Evolutionary conservation across 2,888 invertebrate species (phyloP).

Genomic region (Pemphredon lugubris): DNA sequence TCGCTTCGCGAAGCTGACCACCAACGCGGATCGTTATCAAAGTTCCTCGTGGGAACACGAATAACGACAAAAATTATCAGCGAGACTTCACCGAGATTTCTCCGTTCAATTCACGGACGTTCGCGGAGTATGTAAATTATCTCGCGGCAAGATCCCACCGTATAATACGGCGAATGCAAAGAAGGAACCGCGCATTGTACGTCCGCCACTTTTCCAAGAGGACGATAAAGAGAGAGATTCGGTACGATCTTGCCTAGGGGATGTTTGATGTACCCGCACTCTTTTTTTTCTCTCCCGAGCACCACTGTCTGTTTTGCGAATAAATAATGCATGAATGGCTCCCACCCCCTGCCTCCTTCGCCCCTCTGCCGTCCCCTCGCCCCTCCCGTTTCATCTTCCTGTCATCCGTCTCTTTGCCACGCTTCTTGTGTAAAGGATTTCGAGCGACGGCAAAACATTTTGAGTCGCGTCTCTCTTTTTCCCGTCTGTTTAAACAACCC

Average conservation of each 20-base stretch:
- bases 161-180: slow-evolving; percentile 1
- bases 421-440: not conserved
- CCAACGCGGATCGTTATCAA: too few relatives aligned
- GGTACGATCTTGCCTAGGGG: slow-evolving; percentile 16
- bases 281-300: not conserved
- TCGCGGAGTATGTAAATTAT: slow-evolving; percentile 19
- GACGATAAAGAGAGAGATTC: slow-evolving; percentile 22
- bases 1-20: too few relatives aligned
- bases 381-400: not conserved
- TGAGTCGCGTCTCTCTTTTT: too few relatives aligned
- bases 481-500: too few relatives aligned
- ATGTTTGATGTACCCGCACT: slow-evolving; percentile 10
- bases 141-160: not conserved
- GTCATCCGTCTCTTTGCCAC: not conserved
- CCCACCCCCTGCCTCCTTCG: not conserved
- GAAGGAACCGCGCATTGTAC: not conserved
- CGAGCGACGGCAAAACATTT: not conserved
- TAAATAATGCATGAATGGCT: slow-evolving; percentile 42
- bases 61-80: not conserved
- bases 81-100: not conserved
- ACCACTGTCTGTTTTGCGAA: not conserved
- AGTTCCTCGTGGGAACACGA: not conserved
- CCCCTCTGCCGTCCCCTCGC: not conserved
- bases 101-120: not conserved
- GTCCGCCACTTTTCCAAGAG: not conserved